Evolutionary conservation across 2,888 invertebrate genomes (phyloP), one percentile per base, ranked within the genome.

Genomic region (Brachynemurus nebulosus): DNA sequence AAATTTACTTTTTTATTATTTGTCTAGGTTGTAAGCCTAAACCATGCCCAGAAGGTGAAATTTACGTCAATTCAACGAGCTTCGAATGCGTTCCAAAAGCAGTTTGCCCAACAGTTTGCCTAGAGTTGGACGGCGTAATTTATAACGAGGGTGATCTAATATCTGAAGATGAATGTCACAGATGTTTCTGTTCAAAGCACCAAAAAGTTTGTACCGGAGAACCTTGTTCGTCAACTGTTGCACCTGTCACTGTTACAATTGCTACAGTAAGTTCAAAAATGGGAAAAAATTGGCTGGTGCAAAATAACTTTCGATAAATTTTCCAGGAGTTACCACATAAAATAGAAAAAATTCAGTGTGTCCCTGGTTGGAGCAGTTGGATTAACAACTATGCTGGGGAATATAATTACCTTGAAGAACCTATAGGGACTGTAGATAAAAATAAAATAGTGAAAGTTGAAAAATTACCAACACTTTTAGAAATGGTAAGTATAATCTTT

Each of bases 301-400:
- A n/a, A n/a, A n/a, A n/a, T n/a, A n/a, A n/a, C n/a, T n/a, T n/a
- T n/a, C n/a, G n/a, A n/a, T n/a, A 9, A 34, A 14, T 19, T 21
- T 34, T 34, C 14, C 23, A 47, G 43, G 14, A 41, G 36, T 40
- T 8, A 37, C 16, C 17, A 8, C 16, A 18, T n/a, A 51, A 57
- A 42, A 41, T 50, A 21, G 46, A 43, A 39, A 18, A 20, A 37
- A 60, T 66, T 0, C 55, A 67, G 25, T 88, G 89, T 55, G 64
- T 68, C 36, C 61, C 70, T 2, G 90, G 90, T 0, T 90, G 89
- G 86, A 80, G 82, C 0, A 62, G 69, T 11, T 91, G 90, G 90
- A 66, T 85, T 50, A 88, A 80, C 61, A 69, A 71, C 39, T 70
- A 74, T 47, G 57, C 60, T 2, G 68, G 9, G 19, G 43, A 25